phyloP scores from a whole-genome alignment of 1,140 invertebrate genomes.

The Sitophilus oryzae region DNA sequence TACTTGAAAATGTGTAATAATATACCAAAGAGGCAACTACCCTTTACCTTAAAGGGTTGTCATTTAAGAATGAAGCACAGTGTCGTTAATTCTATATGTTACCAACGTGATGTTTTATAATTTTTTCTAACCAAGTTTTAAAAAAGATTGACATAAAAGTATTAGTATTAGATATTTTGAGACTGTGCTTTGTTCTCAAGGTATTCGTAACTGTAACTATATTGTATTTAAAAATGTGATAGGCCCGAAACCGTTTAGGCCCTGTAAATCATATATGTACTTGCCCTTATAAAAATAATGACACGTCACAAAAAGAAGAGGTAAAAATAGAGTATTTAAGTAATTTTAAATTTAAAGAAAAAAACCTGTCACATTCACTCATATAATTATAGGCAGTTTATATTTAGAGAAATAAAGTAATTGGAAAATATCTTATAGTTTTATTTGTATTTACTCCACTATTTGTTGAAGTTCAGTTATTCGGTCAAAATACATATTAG shows the following conservation, averaged over 20 bases:
- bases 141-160: too few relatives aligned
- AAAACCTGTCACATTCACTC: conserved; percentile 44
- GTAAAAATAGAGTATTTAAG: conserved; percentile 19
- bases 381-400: conserved; percentile 43
- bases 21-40: conserved; percentile 44
- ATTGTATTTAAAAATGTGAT: conserved; percentile 46
- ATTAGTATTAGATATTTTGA: too few relatives aligned
- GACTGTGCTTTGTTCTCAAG: conserved; percentile 34
- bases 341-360: conserved; percentile 11
- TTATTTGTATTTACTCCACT: too few relatives aligned
- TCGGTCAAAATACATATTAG: too few relatives aligned
- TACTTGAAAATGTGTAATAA: conserved; percentile 45
- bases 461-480: too few relatives aligned
- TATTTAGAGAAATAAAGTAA: conserved; percentile 44
- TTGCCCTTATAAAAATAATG: conserved; percentile 37
- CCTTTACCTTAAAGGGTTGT: conserved; percentile 26
- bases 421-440: background rate
- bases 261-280: conserved; percentile 32
- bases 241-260: conserved; percentile 41
- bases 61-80: conserved; percentile 15
- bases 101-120: background rate
- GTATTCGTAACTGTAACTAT: conserved; percentile 42
- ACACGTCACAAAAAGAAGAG: conserved; percentile 13
- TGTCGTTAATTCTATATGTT: background rate
- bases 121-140: too few relatives aligned